Base-by-base conservation (phyloP, 2,888 invertebrate genomes). In the Crioceris asparagi region DNA sequence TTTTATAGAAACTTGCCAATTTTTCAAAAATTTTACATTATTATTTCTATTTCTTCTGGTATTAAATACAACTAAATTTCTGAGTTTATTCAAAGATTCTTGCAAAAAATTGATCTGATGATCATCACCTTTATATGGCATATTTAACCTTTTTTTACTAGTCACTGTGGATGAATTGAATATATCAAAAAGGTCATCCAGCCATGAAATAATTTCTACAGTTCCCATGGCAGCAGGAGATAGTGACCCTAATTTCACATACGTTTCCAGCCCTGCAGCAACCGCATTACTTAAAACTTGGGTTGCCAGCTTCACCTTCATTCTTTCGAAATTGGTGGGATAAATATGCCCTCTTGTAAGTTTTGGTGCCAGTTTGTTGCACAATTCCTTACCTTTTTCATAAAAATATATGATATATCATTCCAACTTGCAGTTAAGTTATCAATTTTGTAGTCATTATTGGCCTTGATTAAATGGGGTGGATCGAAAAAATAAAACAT, bases 171-270 rank as follows among this genome's bases (percentile, higher is more conserved):
- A 44, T 7, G 46, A 47, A 47, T 50, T 52, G 3, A 49, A 37
- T 15, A 52, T 17, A 40, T 53, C 50, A 38, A 51, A 51, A 3
- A 51, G 32, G 34, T 50, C 47, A 38, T 51, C 41, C 35, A 51
- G 43, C 17, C 29, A 39, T 19, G 45, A 44, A 19, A 50, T 39
- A 16, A 45, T 37, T 27, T 39, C 37, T 19, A 41, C 38, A 15
- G 49, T 48, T n/a, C 27, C 35, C 7, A 29, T 14, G 3, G 49
- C 47, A 17, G 27, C 32, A 17, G 29, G 4, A 8, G 45, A 39
- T 25, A 25, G 12, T 11, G n/a, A 12, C 11, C 16, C 16, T 11
- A 31, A 31, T 15, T 26, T 33, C n/a, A 49, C 23, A 32, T 46
- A 44, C 8, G 38, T 45, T 17, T 39, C 39, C 32, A 53, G 31